Evolutionary conservation across 2,888 invertebrate species (phyloP), one percentile per base, ranked within the genome.

Genomic region (Ceriagrion tenellum): DNA sequence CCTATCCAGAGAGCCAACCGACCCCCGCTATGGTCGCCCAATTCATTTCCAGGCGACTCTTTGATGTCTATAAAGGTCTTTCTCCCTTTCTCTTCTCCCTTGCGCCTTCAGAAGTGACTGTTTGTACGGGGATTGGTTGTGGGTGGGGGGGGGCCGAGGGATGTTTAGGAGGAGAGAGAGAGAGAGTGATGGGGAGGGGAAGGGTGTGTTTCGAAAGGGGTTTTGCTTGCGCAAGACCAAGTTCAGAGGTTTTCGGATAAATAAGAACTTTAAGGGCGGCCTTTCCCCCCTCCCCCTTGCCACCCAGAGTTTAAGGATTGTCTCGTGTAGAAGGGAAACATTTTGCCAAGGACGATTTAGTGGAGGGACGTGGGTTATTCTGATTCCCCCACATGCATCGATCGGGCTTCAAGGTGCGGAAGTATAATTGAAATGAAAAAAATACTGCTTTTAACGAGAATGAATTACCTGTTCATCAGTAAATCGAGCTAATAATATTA

Each of bases 151-250:
- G 35, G 23, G 81, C n/a, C n/a, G n/a, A n/a, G n/a, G n/a, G n/a
- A n/a, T 47, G 47, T 47, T 47, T 47, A 47, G 47, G 47, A 47
- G 47, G 47, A 47, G 47, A 47, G 47, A 47, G 47, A 47, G 47
- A 8, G 47, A 4, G 47, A 47, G 47, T n/a, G n/a, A n/a, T n/a
- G n/a, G n/a, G n/a, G n/a, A n/a, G 47, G 47, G 8, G 47, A 47
- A 47, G 47, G 8, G 47, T 47, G 47, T 47, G 47, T 81, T 81
- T 35, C 81, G 35, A 81, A 81, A 81, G 81, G 81, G 81, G 81
- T 81, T 81, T 81, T 81, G 81, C 81, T 81, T 81, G 81, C 81
- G 81, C 35, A 81, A 81, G 81, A 81, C 81, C 81, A 81, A 81
- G 81, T 81, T 81, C n/a, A 0, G 81, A 35, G 81, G 81, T 81